Evolutionary conservation across 2,113 vertebrate genomes (phyloP), one percentile per base, ranked within the genome.

Genomic region (Callochromis pleurospilus): DNA sequence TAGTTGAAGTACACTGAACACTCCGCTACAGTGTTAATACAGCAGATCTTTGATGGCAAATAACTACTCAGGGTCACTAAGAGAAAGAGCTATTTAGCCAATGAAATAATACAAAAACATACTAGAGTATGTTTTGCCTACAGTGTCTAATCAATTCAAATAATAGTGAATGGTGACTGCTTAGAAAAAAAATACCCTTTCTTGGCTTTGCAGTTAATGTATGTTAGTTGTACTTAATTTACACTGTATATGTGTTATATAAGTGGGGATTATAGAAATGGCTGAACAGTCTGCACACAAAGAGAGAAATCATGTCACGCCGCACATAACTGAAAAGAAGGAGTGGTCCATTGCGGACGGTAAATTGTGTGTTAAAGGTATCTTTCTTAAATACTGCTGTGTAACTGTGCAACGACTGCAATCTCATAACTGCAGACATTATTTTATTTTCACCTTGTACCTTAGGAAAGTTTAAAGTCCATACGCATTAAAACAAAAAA

Each of bases 391-490:
- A 75, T 19, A 38, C 13, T 49, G 53, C 24, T 47, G 54, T 11
- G 77, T 21, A 81, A 47, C 26, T 31, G 36, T 40, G 51, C 6
- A 51, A 60, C 12, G 29, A 77, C 49, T 5, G 19, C 2, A 84
- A 73, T 54, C 51, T 40, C 15, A 6, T 26, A 54, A 62, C 55
- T 56, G 55, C 51, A 55, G 40, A 77, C 42, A 51, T 42, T 26
- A 33, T 42, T 6, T 40, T 80, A 49, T 45, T 19, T 21, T 77
- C 26, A 77, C 31, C 60, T 33, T 15, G 26, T 51, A 17, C 45
- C 10, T 77, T 51, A 77, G 7, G 10, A 31, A 86, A 15, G 87
- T 79, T 68, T 85, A 82, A 94, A 93, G 89, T 95, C 87, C 90
- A 92, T 13, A 70, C 3, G 68, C 83, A 82, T 83, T 80, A 84